Percentiles rank a stretch among this genome's conserved stretches.
Conservation (phyloP, 2,797 vertebrate species). For the Ficedula albicollis region DNA sequence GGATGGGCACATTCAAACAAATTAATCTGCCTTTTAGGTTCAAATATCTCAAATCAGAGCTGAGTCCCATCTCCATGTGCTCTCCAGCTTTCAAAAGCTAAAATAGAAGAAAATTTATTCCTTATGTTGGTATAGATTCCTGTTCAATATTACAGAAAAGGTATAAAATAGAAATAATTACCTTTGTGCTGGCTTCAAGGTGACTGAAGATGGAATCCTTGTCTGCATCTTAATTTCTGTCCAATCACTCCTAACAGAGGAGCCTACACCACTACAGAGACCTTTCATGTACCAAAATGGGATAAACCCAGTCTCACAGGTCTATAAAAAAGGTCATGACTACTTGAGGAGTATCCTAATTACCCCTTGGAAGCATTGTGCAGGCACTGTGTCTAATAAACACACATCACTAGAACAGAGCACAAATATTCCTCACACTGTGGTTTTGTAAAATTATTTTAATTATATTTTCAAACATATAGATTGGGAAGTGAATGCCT, state of each 20-base stretch:
- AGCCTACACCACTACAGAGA: background rate
- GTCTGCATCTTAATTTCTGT: background rate
- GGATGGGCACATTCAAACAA: background rate
- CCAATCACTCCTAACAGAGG: background rate
- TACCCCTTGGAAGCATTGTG: background rate
- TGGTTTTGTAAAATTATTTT: background rate
- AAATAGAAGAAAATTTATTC: background rate
- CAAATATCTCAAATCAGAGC: background rate
- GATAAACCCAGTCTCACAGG: background rate
- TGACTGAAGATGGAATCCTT: background rate
- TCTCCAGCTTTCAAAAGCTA: background rate
- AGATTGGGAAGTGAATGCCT: background rate
- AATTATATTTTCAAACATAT: constrained; percentile 2
- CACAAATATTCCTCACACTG: background rate
- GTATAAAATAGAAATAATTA: constrained; percentile 21
- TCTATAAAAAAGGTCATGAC: background rate
- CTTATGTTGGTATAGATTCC: background rate
- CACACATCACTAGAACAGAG: background rate
- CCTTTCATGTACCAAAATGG: background rate
- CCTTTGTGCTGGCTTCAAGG: background rate
- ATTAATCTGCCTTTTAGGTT: background rate
- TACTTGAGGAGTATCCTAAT: background rate
- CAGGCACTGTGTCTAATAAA: background rate
- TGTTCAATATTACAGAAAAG: background rate
- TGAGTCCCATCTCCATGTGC: background rate